phyloP scores from a whole-genome alignment of 2,888 invertebrate genomes.

The Limnephilus lunatus region DNA sequence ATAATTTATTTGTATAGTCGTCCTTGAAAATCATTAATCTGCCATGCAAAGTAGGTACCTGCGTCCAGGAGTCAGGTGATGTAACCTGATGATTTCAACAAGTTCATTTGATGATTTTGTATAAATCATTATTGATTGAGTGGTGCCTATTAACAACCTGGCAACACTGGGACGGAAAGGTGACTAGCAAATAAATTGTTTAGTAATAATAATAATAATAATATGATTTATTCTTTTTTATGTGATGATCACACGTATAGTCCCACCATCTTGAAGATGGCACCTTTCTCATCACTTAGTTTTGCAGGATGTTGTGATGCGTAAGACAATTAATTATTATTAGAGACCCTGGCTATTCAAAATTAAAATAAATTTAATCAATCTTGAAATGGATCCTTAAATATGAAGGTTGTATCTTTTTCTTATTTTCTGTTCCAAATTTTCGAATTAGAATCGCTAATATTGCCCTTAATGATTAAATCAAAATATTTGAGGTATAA shows the following conservation, averaged over 20 bases:
- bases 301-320: neutral
- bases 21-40: neutral
- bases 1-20: neutral
- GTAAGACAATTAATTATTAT: too few relatives aligned
- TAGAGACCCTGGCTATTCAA: too few relatives aligned
- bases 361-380: too few relatives aligned
- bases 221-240: neutral
- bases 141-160: neutral
- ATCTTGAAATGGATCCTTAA: too few relatives aligned
- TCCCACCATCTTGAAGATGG: neutral
- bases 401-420: too few relatives aligned
- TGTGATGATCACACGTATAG: neutral
- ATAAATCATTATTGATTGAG: neutral
- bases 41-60: neutral
- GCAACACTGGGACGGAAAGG: neutral
- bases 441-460: too few relatives aligned
- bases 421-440: too few relatives aligned
- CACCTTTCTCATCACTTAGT: neutral
- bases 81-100: neutral
- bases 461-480: too few relatives aligned
- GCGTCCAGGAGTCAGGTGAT: neutral
- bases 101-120: neutral
- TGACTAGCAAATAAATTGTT: neutral
- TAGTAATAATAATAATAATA: neutral
- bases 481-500: too few relatives aligned